A percentile compares a stretch with the other conserved stretches of the same genome.
Evolutionary conservation across 1,140 invertebrate genomes (phyloP).

Genomic region (Drosophila ogumai): DNA sequence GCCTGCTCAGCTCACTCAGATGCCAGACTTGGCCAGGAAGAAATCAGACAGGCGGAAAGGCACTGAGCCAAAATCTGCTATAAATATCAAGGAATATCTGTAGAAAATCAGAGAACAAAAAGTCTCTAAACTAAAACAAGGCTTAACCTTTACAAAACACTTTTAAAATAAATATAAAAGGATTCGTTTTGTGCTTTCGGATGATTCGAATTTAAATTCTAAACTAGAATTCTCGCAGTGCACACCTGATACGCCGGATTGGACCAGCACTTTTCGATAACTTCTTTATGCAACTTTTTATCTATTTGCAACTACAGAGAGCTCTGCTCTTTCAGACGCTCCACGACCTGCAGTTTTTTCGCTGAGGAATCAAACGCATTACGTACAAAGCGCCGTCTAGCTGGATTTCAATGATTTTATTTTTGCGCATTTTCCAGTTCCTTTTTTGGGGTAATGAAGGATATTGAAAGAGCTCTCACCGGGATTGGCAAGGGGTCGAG

Average conservation of each 20-base stretch:
- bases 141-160: background rate
- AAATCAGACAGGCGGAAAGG: conserved; percentile 8
- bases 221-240: conserved; percentile 30
- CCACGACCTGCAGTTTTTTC: conserved; percentile 64
- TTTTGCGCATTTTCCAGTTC: conserved; percentile 77
- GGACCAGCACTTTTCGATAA: conserved; percentile 78
- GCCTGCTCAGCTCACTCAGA: conserved; percentile 28
- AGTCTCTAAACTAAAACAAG: background rate
- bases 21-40: conserved; percentile 38
- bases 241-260: conserved; percentile 40
- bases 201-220: background rate
- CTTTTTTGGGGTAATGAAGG: conserved; percentile 73
- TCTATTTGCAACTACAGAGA: conserved; percentile 66
- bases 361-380: conserved; percentile 79
- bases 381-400: conserved; percentile 67
- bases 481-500: conserved; percentile 29
- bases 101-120: background rate
- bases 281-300: conserved; percentile 78
- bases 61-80: background rate
- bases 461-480: conserved; percentile 76
- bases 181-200: background rate
- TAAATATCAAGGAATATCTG: background rate
- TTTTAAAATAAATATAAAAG: no score
- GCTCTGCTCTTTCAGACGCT: conserved; percentile 18
- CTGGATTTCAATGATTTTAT: conserved; percentile 80